Percentiles rank a stretch among this genome's conserved stretches.
Conservation (phyloP, 2,888 invertebrate species). For the Aquatica leii region DNA sequence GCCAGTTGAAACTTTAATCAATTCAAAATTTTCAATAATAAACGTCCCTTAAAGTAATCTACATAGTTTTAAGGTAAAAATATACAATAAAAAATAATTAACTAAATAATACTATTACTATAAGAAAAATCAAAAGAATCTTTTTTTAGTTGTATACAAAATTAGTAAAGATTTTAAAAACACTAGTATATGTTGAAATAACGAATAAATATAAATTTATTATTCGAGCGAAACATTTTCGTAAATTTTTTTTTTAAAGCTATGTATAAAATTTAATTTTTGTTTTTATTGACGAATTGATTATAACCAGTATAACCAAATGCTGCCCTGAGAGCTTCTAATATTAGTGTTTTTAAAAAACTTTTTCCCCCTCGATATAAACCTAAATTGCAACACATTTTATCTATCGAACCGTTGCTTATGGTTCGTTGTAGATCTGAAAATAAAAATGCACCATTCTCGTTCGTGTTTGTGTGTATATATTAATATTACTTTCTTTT, state of each 20-base stretch:
- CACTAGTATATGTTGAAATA: constrained; percentile 27
- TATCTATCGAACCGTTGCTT: constrained; percentile 26
- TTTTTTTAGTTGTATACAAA: neutral
- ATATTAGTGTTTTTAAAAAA: constrained; percentile 38
- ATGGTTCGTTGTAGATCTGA: constrained; percentile 12
- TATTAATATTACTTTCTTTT: constrained; percentile 14
- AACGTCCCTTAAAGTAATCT: constrained; percentile 28
- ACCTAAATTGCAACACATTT: constrained; percentile 33
- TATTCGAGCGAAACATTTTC: constrained; percentile 2
- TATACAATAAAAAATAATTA: constrained; percentile 33
- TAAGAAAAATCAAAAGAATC: constrained; percentile 19
- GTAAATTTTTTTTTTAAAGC: constrained; percentile 21
- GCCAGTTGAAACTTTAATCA: constrained; percentile 16
- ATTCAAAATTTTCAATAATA: constrained; percentile 23
- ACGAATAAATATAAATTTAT: constrained; percentile 13
- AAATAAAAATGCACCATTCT: constrained; percentile 20
- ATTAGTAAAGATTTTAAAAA: constrained; percentile 28
- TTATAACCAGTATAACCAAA: constrained; percentile 27
- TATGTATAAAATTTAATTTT: constrained; percentile 24
- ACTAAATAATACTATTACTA: constrained; percentile 26
- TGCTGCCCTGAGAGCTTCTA: constrained; percentile 33
- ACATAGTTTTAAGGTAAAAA: constrained; percentile 26
- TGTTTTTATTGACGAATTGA: constrained; percentile 25
- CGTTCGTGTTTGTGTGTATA: constrained; percentile 1
- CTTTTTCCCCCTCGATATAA: constrained; percentile 6